Evolutionary conservation across 2,888 invertebrate genomes (phyloP).

Genomic region (Xestia xanthographa): DNA sequence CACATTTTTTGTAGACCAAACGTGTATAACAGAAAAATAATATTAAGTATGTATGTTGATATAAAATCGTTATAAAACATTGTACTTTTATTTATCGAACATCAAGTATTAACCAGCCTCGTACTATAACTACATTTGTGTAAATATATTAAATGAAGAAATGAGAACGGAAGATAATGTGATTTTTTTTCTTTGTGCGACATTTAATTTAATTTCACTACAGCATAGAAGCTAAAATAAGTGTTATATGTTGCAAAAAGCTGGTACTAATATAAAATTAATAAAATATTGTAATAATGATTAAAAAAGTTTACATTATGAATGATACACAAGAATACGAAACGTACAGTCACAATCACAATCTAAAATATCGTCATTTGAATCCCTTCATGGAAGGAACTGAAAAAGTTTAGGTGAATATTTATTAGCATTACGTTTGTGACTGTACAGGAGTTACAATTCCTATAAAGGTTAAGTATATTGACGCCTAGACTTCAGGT

Average conservation of each 20-base stretch:
- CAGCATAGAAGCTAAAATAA: constrained; percentile 58
- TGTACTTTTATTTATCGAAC: constrained; percentile 64
- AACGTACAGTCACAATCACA: constrained; percentile 51
- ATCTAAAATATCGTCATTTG: constrained; percentile 23
- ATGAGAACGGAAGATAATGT: constrained; percentile 47
- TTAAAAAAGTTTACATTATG: constrained; percentile 52
- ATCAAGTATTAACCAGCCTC: constrained; percentile 48
- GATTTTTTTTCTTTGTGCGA: constrained; percentile 55
- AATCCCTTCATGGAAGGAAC: constrained; percentile 56
- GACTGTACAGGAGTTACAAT: constrained; percentile 50
- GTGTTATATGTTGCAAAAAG: constrained; percentile 54
- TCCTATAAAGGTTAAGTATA: constrained; percentile 40
- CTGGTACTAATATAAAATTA: constrained; percentile 56
- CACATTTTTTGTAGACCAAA: constrained; percentile 53
- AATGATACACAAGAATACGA: constrained; percentile 39
- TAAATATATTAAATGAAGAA: constrained; percentile 46
- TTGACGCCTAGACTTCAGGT: constrained; percentile 49
- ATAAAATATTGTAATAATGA: constrained; percentile 47
- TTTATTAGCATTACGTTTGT: constrained; percentile 31
- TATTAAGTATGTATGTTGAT: constrained; percentile 46
- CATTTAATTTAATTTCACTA: constrained; percentile 50
- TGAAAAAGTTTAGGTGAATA: constrained; percentile 2
- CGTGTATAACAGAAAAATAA: constrained; percentile 58
- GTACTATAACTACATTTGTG: constrained; percentile 47
- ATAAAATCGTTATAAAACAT: constrained; percentile 66